Conservation (phyloP, 2,888 invertebrate genomes). For the Sturmia bella region DNA sequence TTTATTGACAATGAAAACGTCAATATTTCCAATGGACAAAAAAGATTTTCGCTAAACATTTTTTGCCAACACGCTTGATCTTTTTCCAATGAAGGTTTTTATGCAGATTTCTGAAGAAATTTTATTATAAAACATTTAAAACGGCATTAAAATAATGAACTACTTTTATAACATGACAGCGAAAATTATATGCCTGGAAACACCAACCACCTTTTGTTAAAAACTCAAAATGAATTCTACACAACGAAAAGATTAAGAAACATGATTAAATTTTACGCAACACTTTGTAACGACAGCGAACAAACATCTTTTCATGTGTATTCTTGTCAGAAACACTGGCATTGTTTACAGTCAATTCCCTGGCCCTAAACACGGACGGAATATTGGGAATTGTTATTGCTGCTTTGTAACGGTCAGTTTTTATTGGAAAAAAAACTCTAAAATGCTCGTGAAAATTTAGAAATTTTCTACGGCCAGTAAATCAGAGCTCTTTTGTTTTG, state of each 20-base stretch:
- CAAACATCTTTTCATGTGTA: constrained; percentile 6
- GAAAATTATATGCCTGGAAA: constrained; percentile 22
- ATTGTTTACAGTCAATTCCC: neutral
- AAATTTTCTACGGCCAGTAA: constrained; percentile 54
- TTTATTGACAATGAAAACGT: constrained; percentile 35
- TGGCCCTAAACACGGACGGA: constrained; percentile 9
- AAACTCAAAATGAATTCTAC: constrained; percentile 15
- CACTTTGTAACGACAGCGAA: constrained; percentile 23
- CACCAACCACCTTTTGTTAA: constrained; percentile 49
- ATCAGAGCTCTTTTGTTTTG: constrained; percentile 44
- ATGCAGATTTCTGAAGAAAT: constrained; percentile 57
- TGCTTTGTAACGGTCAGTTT: constrained; percentile 61
- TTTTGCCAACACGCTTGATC: neutral
- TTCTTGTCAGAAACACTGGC: neutral
- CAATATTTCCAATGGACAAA: constrained; percentile 2
- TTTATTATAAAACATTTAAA: constrained; percentile 15
- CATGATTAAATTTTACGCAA: constrained; percentile 68
- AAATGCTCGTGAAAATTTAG: constrained; percentile 9
- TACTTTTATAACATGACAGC: constrained; percentile 40
- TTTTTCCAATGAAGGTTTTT: constrained; percentile 26
- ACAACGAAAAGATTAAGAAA: constrained; percentile 61
- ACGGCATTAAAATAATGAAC: constrained; percentile 33
- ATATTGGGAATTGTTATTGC: constrained; percentile 31
- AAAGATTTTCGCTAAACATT: constrained; percentile 21
- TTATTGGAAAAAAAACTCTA: constrained; percentile 27